Conservation (phyloP, 1,140 invertebrate species). For the Drosophila parvula region DNA sequence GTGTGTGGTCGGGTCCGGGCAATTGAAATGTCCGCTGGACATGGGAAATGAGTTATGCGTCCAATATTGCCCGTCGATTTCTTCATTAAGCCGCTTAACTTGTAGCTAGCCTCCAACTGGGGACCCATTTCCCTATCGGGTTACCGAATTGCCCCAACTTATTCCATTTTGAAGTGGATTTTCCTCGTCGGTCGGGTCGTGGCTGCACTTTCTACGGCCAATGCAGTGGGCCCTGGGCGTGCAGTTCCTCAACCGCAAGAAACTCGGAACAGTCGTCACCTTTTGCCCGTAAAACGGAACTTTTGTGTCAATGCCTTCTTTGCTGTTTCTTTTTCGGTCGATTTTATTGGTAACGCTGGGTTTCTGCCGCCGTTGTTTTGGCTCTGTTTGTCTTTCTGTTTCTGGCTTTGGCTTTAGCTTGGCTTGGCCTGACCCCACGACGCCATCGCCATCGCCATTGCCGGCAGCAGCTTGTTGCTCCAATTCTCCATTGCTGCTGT, state of each 20-base stretch:
- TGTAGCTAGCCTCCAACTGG: slow-evolving; percentile 8
- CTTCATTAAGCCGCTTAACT: slow-evolving; percentile 40
- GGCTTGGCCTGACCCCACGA: slow-evolving; percentile 43
- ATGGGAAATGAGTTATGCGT: slow-evolving; percentile 27
- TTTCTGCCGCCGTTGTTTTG: slow-evolving; percentile 3
- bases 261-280: slow-evolving; percentile 47
- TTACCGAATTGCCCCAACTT: slow-evolving; percentile 40
- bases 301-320: slow-evolving; percentile 72
- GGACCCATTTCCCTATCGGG: slow-evolving; percentile 35
- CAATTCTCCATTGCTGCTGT: slow-evolving; percentile 29
- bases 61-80: slow-evolving; percentile 20
- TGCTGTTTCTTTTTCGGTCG: slow-evolving; percentile 53
- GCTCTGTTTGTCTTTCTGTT: slow-evolving; percentile 8
- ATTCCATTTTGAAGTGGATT: slow-evolving; percentile 25
- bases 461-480: slow-evolving; percentile 49
- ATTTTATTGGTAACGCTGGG: slow-evolving; percentile 48
- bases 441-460: slow-evolving; percentile 10
- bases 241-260: slow-evolving; percentile 50
- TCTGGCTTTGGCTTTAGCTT: slow-evolving; percentile 31
- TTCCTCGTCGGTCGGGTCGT: slow-evolving; percentile 7
- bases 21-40: slow-evolving; percentile 31
- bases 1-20: slow-evolving; percentile 49
- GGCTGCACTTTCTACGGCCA: slow-evolving; percentile 36
- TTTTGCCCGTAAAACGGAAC: slow-evolving; percentile 65
- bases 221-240: neutral